phyloP scores from a whole-genome alignment of 35 echinoderm and acorn worm species.

The Lytechinus variegatus region DNA sequence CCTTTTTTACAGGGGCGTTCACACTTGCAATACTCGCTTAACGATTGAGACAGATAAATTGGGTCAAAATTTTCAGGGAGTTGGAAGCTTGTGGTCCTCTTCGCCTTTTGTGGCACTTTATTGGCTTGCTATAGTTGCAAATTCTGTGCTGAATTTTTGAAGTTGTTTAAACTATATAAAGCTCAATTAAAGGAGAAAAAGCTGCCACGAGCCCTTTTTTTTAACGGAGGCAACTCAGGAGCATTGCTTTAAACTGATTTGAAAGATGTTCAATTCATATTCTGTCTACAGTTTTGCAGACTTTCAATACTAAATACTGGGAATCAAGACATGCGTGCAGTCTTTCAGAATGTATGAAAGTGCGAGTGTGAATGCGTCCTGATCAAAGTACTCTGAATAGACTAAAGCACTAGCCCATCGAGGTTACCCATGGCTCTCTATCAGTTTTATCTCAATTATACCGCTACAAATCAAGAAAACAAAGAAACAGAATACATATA shows the following conservation, averaged over 20 bases:
- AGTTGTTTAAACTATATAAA: no score
- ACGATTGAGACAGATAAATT: not conserved
- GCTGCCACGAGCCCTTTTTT: no score
- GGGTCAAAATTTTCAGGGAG: not conserved
- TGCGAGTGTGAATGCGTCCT: not conserved
- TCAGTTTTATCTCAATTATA: slow-evolving; percentile 34
- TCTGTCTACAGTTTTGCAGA: not conserved
- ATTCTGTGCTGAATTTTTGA: no score
- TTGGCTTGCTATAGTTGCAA: no score
- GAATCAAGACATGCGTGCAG: no score
- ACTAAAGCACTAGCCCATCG: not conserved
- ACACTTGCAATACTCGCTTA: not conserved
- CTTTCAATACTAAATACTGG: no score
- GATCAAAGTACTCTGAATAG: not conserved
- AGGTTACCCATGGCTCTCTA: not conserved
- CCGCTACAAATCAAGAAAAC: slow-evolving; percentile 38
- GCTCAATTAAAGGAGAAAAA: no score
- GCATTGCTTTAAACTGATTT: no score
- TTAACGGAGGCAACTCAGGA: no score
- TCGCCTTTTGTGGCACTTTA: no score
- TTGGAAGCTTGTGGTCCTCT: not conserved
- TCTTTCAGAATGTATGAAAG: no score
- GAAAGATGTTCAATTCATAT: no score
- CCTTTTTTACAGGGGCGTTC: not conserved
- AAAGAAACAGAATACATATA: slow-evolving; percentile 39